Evolutionary conservation across 2,888 invertebrate genomes (phyloP).

Genomic region (Drosophila helvetica): DNA sequence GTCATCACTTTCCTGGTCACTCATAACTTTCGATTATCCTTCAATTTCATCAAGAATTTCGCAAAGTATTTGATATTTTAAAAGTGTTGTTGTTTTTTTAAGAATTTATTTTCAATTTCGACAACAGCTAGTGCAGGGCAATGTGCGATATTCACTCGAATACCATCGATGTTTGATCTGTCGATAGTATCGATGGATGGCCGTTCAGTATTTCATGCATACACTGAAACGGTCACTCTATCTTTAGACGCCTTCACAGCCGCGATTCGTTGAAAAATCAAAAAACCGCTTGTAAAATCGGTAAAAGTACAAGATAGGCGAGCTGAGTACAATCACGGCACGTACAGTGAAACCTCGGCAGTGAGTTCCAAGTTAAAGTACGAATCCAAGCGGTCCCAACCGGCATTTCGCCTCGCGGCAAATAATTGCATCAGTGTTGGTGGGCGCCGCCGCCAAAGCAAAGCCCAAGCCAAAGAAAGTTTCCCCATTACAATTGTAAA

Average conservation of each 20-base stretch:
- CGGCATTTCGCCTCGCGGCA: constrained; percentile 49
- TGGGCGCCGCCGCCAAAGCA: constrained; percentile 21
- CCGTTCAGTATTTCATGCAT: too few species aligned
- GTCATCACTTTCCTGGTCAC: constrained; percentile 7
- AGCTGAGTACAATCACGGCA: not conserved
- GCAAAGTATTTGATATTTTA: too few species aligned
- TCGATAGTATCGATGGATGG: not conserved
- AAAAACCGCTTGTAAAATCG: constrained; percentile 6
- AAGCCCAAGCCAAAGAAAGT: constrained; percentile 21
- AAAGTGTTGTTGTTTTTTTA: too few species aligned
- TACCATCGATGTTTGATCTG: too few species aligned
- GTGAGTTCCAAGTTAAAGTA: not conserved
- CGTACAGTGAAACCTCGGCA: not conserved
- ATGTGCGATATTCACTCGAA: too few species aligned
- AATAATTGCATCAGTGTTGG: constrained; percentile 63
- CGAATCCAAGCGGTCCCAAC: not conserved
- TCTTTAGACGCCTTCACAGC: constrained; percentile 23
- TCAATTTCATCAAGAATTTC: not conserved
- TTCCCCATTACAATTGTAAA: constrained; percentile 1
- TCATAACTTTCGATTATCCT: constrained; percentile 2
- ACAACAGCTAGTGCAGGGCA: too few species aligned
- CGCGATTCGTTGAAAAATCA: constrained; percentile 28
- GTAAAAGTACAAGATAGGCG: not conserved
- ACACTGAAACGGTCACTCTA: too few species aligned
- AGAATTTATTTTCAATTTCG: too few species aligned